These are phyloP conservation scores for Crepidodera aurea DNA, from an alignment of 2,888 invertebrate species.

Conservation along the genomic window DNA sequence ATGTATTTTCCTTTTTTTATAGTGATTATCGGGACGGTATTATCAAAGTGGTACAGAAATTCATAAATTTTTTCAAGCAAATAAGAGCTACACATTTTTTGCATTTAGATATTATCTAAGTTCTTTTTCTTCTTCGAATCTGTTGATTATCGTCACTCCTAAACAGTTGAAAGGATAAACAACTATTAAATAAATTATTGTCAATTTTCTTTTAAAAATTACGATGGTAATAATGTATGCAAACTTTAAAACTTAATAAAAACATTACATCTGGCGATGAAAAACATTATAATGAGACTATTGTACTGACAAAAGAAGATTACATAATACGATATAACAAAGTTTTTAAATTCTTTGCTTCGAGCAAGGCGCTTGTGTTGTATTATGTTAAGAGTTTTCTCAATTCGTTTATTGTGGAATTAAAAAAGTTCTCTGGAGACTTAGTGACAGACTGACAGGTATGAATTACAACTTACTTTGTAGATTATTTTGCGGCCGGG, in stretches of 20 bases:
- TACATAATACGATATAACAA: constrained; percentile 4
- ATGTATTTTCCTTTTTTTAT: no score
- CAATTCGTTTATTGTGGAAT: constrained; percentile 13
- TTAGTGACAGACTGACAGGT: constrained; percentile 9
- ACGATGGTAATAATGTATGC: not conserved
- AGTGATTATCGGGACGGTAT: no score
- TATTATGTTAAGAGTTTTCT: constrained; percentile 1
- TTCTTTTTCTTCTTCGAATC: no score
- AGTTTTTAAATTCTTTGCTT: constrained; percentile 2
- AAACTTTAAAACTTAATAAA: not conserved
- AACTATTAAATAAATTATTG: no score
- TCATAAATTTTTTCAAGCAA: no score
- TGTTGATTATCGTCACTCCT: no score
- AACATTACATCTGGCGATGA: not conserved
- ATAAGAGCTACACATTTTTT: no score
- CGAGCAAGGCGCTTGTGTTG: constrained; percentile 3
- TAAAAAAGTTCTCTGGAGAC: constrained; percentile 8
- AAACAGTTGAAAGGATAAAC: no score
- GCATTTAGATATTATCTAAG: no score
- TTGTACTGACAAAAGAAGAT: not conserved
- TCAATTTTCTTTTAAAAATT: no score
- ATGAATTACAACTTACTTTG: not conserved
- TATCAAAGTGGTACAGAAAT: no score
- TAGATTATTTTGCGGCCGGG: not conserved
- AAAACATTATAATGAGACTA: not conserved